phyloP scores from a whole-genome alignment of 1,140 invertebrate species.

The Pinna nobilis region DNA sequence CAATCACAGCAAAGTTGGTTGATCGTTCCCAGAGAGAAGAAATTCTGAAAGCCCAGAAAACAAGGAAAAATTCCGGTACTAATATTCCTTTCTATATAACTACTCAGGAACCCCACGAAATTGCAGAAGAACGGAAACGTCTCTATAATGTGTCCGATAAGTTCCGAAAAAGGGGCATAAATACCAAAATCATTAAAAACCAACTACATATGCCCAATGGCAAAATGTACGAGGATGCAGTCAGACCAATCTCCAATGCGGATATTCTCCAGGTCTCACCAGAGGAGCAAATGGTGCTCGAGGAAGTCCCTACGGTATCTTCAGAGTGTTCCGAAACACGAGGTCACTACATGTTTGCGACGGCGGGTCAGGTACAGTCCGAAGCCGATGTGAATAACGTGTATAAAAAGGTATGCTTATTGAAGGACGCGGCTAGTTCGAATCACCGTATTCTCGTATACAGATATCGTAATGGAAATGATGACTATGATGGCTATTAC shows the following conservation, averaged over 20 bases:
- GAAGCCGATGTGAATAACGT: background rate
- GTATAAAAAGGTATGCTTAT: background rate
- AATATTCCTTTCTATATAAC: background rate
- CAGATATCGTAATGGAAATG: background rate
- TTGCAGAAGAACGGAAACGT: background rate
- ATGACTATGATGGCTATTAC: background rate
- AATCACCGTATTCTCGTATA: conserved; percentile 12
- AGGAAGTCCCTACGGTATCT: background rate
- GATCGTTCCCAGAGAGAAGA: background rate
- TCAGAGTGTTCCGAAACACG: background rate
- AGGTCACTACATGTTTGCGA: background rate
- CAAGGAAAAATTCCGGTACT: background rate
- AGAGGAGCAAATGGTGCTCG: background rate
- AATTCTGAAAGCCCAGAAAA: background rate
- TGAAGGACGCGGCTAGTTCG: background rate
- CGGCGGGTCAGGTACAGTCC: background rate
- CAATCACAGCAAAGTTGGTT: background rate
- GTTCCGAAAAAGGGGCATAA: background rate
- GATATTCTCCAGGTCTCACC: background rate
- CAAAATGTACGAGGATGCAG: background rate
- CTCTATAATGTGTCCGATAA: background rate
- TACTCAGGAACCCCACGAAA: background rate
- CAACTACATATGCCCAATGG: background rate
- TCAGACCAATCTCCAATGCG: background rate
- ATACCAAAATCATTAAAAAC: background rate